These are phyloP conservation scores for Mus spicilegus DNA, from an alignment of 2,113 vertebrate genomes.

Conservation along the genomic window DNA sequence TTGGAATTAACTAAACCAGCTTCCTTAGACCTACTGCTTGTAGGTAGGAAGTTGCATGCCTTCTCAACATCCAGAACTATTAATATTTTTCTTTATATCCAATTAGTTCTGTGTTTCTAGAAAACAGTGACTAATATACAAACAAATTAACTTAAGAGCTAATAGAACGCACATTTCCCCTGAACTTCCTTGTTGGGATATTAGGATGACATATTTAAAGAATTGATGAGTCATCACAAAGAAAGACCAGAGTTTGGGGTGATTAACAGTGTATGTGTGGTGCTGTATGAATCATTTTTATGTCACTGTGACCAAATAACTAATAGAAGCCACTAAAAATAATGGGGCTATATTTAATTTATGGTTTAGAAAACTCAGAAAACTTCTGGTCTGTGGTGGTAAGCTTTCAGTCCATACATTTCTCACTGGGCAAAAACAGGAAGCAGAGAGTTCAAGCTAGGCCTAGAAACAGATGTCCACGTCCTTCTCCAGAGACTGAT, in stretches of 20 bases:
- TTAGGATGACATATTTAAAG: not conserved
- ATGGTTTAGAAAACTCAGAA: no score
- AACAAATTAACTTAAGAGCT: not conserved
- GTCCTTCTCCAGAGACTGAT: not conserved
- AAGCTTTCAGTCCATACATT: not conserved
- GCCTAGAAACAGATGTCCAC: not conserved
- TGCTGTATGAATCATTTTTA: not conserved
- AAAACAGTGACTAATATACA: not conserved
- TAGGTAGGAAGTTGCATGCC: not conserved
- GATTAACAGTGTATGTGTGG: not conserved
- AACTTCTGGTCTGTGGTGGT: no score
- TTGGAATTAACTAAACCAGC: not conserved
- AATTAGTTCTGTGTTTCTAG: not conserved
- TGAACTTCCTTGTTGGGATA: not conserved
- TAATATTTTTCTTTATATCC: not conserved
- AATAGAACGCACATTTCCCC: not conserved
- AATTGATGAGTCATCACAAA: not conserved
- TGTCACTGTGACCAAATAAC: not conserved
- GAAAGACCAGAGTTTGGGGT: not conserved
- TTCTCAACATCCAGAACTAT: not conserved
- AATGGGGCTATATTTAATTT: not conserved
- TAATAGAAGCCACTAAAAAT: not conserved
- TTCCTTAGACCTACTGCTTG: not conserved
- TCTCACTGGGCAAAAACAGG: not conserved
- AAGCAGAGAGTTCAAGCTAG: not conserved